Evolutionary conservation across 2,113 vertebrate genomes (phyloP), one percentile per base, ranked within the genome.

Genomic region (Nycticebus coucang): DNA sequence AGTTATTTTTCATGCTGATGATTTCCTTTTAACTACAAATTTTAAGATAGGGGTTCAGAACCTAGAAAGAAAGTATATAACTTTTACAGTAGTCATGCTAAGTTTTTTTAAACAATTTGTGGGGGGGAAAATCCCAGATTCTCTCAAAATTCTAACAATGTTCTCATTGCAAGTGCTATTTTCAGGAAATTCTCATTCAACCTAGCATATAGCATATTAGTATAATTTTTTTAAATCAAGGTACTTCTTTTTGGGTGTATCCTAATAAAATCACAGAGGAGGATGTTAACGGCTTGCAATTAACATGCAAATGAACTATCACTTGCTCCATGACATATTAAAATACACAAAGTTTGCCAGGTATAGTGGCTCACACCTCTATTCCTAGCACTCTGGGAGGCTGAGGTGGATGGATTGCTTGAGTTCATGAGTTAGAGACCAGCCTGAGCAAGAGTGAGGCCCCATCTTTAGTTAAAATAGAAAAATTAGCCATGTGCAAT

Each of bases 1-100:
- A 66, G 94, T 74, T 95, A 95, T 96, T 97, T 93, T 96, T 97
- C 97, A 97, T 62, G 41, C 68, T 83, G 41, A 88, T 82, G 77
- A 77, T 83, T 92, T 97, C 89, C 96, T 91, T 95, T 93, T 78
- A 86, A 94, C 41, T 94, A 96, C 41, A 83, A 79, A 91, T 83
- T 92, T 89, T 96, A 94, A 91, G 74, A 85, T 89, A 45, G 59
- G 15, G 18, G 35, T 92, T 95, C 71, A 95, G 50, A 95, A 84
- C 21, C 71, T 60, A 4, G 8, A 19, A 64, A 89, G 11, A 89
- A 88, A 57, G 4, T 68, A 64, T 71, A 22, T 35, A 88, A 74
- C n/a, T 80, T 96, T 86, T 79, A 96, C 1, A 71, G 57, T 33
- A 79, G 71, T 66, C 45, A 66, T 93, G 33, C 33, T 91, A 86